Evolutionary conservation across 2,113 vertebrate species (phyloP).

Genomic region (Anser brachyrhynchus): DNA sequence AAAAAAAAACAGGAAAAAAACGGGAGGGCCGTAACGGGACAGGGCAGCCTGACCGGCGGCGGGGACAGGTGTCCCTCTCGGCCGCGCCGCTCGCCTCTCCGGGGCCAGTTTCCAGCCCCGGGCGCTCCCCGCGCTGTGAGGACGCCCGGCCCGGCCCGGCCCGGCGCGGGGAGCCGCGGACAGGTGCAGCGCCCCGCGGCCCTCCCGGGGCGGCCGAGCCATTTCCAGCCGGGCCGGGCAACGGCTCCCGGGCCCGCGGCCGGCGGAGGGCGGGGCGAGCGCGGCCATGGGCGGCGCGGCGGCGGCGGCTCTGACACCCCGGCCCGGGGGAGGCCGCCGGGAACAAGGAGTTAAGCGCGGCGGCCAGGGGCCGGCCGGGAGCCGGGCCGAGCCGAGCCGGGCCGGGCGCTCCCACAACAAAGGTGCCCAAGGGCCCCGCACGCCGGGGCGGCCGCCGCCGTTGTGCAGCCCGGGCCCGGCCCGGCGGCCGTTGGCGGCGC

Average conservation of each 20-base stretch:
- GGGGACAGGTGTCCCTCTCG: not conserved
- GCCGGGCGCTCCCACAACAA: not conserved
- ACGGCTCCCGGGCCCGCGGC: not conserved
- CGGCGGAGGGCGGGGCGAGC: not conserved
- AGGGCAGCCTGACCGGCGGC: not conserved
- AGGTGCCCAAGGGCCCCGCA: no score
- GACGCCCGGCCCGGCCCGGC: no score
- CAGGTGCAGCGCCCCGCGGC: not conserved
- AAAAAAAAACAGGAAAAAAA: no score
- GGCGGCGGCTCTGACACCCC: not conserved
- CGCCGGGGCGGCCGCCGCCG: no score
- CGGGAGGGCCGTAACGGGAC: fast-evolving
- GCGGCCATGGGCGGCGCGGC: not conserved
- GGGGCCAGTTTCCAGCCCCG: not conserved
- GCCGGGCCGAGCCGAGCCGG: no score
- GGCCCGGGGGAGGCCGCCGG: not conserved
- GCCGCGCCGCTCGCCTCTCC: no score
- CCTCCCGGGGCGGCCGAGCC: not conserved
- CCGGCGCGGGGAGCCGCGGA: not conserved
- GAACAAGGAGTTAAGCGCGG: not conserved
- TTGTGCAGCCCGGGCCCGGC: not conserved
- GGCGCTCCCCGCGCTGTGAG: not conserved
- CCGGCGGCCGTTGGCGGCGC: not conserved
- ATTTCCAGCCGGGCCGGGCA: slow-evolving; percentile 24
- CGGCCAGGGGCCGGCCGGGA: not conserved